Conservation (phyloP, 1,140 invertebrate genomes). For the Lepidurus couesii region DNA sequence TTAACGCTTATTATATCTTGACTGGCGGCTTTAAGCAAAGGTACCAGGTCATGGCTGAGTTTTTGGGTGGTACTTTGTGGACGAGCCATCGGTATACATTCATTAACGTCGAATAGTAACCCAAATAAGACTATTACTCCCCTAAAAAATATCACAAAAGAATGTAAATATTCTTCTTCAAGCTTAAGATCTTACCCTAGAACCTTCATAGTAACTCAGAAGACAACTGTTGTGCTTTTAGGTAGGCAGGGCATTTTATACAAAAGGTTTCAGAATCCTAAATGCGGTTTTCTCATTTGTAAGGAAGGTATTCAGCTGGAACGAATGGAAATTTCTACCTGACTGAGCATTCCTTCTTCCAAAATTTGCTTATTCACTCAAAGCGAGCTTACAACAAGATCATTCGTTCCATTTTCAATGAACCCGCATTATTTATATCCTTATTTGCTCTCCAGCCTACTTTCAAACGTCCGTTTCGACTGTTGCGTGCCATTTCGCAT, state of each 20-base stretch:
- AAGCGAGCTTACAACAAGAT: neutral
- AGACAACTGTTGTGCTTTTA: neutral
- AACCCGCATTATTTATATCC: too few species aligned
- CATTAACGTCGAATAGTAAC: neutral
- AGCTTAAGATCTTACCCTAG: neutral
- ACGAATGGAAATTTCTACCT: neutral
- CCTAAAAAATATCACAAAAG: neutral
- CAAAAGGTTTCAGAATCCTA: neutral
- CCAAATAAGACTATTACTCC: neutral
- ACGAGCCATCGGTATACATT: neutral
- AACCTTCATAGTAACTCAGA: neutral
- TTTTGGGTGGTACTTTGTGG: neutral
- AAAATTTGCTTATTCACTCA: neutral
- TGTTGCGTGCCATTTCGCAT: too few species aligned
- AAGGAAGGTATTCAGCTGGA: neutral
- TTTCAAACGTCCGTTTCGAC: too few species aligned
- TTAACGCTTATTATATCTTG: neutral
- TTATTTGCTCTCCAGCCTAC: too few species aligned
- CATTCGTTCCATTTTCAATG: too few species aligned
- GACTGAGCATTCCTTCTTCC: neutral
- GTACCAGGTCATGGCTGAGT: neutral
- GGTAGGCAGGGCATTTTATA: neutral
- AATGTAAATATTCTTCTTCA: neutral
- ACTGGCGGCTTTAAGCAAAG: neutral
- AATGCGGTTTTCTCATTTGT: neutral